Conservation (phyloP, 2,888 invertebrate species). For the Punctoribates punctum region DNA sequence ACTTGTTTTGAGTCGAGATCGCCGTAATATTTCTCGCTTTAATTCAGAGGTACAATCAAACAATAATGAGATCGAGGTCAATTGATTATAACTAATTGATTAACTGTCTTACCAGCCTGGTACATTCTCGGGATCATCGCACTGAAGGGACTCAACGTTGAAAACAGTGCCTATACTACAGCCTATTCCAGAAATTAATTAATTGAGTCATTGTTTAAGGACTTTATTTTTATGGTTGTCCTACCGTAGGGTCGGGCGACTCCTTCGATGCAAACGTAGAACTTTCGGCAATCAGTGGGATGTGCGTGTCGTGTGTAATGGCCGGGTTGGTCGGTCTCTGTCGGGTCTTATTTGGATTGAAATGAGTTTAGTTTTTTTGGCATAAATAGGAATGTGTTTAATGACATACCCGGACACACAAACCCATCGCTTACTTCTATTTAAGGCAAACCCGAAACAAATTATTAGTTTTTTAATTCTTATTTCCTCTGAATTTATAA, state of each 20-base stretch:
- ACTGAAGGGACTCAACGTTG: conserved; percentile 84
- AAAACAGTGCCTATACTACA: conserved; percentile 94
- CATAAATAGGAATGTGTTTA: not conserved
- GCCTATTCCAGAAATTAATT: conserved; percentile 52
- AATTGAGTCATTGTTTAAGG: not conserved
- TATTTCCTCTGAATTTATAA: not conserved
- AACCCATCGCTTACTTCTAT: conserved; percentile 87
- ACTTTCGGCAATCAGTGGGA: conserved; percentile 77
- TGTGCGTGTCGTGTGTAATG: conserved; percentile 92
- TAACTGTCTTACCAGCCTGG: conserved; percentile 76
- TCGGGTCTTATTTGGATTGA: conserved; percentile 60
- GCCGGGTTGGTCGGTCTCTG: conserved; percentile 64
- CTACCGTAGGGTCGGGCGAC: conserved; percentile 77
- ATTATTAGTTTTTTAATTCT: not conserved
- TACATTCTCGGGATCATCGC: conserved; percentile 91
- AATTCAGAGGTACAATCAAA: conserved; percentile 51
- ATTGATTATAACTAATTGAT: conserved; percentile 30
- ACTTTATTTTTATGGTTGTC: not conserved
- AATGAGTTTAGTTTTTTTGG: not conserved
- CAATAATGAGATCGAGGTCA: conserved; percentile 8
- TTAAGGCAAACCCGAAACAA: not conserved
- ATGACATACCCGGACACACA: conserved; percentile 48
- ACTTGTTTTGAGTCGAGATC: conserved; percentile 91
- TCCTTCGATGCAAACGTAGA: conserved; percentile 88
- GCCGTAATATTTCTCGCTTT: conserved; percentile 91